Conservation (phyloP, 2,797 vertebrate species). For the Poeciliopsis paucimaculata region DNA sequence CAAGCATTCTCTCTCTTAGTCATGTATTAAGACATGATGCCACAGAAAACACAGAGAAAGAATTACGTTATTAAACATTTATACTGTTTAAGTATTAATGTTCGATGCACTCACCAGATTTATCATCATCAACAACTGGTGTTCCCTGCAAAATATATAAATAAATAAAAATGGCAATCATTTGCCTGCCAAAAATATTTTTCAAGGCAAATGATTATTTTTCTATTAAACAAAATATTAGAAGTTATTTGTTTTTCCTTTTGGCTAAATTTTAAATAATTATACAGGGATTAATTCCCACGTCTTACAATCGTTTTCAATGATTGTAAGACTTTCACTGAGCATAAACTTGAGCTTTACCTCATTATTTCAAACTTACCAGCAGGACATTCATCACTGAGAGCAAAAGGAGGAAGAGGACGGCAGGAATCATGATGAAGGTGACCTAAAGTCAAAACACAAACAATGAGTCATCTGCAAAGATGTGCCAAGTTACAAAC, state of each 20-base stretch:
- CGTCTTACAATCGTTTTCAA: neutral
- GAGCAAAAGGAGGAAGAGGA: slow-evolving; percentile 33
- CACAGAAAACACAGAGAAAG: neutral
- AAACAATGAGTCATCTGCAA: neutral
- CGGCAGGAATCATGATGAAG: slow-evolving; percentile 30
- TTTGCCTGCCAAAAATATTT: neutral
- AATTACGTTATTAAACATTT: neutral
- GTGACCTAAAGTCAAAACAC: slow-evolving; percentile 6
- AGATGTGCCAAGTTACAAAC: neutral
- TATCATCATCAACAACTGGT: neutral
- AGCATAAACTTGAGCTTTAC: neutral
- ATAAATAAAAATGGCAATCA: neutral
- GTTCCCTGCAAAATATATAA: neutral
- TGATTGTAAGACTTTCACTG: neutral
- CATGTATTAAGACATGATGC: neutral
- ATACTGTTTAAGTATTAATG: too few species aligned
- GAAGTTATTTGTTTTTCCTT: too few species aligned
- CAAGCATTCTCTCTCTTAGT: neutral
- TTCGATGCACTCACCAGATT: neutral
- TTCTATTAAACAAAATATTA: too few species aligned
- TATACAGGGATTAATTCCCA: too few species aligned
- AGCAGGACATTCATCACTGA: neutral
- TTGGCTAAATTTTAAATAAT: too few species aligned
- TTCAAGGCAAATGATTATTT: neutral
- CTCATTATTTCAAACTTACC: slow-evolving; percentile 22